phyloP scores from a whole-genome alignment of 2,888 invertebrate species.

The Aspidiotus destructor region DNA sequence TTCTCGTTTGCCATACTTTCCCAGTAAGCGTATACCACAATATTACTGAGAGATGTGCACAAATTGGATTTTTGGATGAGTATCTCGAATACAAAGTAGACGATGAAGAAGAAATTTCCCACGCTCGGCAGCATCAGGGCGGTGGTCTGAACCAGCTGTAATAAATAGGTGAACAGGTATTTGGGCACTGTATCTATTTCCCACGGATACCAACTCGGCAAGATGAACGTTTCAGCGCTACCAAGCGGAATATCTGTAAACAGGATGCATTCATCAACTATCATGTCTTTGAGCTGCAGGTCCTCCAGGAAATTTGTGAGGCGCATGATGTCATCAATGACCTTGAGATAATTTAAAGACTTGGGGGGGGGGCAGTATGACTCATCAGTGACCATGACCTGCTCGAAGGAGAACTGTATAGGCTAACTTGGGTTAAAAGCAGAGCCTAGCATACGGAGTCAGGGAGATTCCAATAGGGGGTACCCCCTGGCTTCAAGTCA shows the following conservation, averaged over 20 bases:
- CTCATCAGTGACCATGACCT: too few species aligned
- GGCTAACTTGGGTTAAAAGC: too few species aligned
- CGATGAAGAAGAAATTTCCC: conserved; percentile 24
- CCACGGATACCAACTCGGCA: conserved; percentile 32
- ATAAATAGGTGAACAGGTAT: conserved; percentile 15
- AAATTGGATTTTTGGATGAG: conserved; percentile 17
- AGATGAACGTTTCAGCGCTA: conserved; percentile 12
- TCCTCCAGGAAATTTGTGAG: too few species aligned
- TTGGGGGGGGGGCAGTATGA: too few species aligned
- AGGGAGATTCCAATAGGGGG: too few species aligned
- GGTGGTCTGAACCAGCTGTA: conserved; percentile 23
- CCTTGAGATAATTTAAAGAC: too few species aligned
- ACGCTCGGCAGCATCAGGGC: conserved; percentile 23
- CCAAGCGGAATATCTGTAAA: conserved; percentile 10
- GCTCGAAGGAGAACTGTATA: too few species aligned
- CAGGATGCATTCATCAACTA: background rate
- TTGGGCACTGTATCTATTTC: background rate
- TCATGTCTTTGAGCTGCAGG: too few species aligned
- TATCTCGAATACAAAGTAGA: conserved; percentile 26
- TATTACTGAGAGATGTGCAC: conserved; percentile 26
- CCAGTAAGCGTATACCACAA: conserved; percentile 31
- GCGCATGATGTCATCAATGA: background rate
- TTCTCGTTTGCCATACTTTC: conserved; percentile 31
- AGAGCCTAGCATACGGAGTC: too few species aligned
- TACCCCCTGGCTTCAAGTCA: too few species aligned